A percentile compares a stretch with the other conserved stretches of the same genome.
These are phyloP conservation scores for Augiades crinisus DNA, from an alignment of 2,888 invertebrate genomes.

Conservation along the genomic window DNA sequence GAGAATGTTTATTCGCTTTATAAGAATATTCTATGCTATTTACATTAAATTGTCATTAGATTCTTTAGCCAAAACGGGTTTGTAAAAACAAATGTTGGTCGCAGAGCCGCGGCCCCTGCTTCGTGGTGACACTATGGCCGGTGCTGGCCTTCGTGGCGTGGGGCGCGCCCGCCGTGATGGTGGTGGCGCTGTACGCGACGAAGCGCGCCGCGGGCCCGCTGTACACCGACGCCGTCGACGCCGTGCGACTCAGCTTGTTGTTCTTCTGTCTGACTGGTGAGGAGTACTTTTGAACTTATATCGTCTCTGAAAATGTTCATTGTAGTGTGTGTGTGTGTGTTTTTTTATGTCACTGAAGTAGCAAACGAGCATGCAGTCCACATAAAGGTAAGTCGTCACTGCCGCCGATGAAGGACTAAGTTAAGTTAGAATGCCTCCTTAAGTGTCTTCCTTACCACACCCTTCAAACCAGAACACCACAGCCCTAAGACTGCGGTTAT, in stretches of 20 bases:
- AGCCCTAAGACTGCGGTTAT: too few species aligned
- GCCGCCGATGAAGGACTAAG: too few species aligned
- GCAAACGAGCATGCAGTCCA: too few species aligned
- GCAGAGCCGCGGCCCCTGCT: constrained; percentile 90
- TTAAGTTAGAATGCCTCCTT: too few species aligned
- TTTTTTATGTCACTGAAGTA: too few species aligned
- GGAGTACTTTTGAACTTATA: constrained; percentile 30
- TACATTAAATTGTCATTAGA: too few species aligned
- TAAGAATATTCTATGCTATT: not conserved
- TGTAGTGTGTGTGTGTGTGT: too few species aligned
- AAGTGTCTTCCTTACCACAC: too few species aligned
- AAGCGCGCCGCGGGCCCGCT: constrained; percentile 88
- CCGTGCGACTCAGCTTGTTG: constrained; percentile 87
- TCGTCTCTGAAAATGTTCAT: not conserved
- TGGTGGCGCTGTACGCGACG: constrained; percentile 83
- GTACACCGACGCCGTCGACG: constrained; percentile 89
- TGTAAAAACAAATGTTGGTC: not conserved
- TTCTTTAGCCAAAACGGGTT: too few species aligned
- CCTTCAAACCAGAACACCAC: too few species aligned
- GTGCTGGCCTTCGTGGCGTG: constrained; percentile 82
- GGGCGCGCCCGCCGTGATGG: constrained; percentile 86
- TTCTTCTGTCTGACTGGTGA: constrained; percentile 90
- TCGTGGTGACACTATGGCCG: constrained; percentile 89
- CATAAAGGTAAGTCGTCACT: too few species aligned
- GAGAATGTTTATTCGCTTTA: not conserved